Evolutionary conservation across 2,888 invertebrate genomes (phyloP).

Genomic region (Ormyrus labotus): DNA sequence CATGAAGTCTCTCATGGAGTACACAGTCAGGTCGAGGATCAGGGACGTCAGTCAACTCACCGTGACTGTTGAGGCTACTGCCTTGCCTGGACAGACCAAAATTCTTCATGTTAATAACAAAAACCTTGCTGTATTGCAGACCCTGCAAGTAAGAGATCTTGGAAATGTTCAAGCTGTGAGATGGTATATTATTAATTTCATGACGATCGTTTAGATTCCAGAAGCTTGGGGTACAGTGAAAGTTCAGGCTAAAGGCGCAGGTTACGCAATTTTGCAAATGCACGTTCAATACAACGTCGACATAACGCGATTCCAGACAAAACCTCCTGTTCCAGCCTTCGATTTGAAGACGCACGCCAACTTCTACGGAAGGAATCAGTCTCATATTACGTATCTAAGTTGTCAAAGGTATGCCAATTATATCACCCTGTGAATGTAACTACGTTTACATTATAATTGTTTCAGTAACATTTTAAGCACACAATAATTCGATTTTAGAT

Average conservation of each 20-base stretch:
- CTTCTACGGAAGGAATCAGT: constrained; percentile 94
- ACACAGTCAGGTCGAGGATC: constrained; percentile 89
- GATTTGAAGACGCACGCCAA: constrained; percentile 84
- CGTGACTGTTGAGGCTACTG: constrained; percentile 90
- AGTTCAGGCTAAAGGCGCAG: constrained; percentile 93
- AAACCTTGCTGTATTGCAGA: constrained; percentile 88
- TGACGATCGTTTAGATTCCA: constrained; percentile 81
- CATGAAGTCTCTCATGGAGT: constrained; percentile 92
- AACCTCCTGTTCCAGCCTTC: constrained; percentile 89
- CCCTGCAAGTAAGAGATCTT: constrained; percentile 79
- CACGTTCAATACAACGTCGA: constrained; percentile 95
- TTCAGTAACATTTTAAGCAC: neutral
- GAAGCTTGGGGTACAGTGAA: constrained; percentile 96
- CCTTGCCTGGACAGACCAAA: constrained; percentile 83
- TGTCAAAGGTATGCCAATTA: constrained; percentile 85
- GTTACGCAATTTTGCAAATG: constrained; percentile 96
- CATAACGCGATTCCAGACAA: constrained; percentile 87
- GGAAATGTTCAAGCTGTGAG: neutral
- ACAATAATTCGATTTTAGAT: constrained; percentile 77
- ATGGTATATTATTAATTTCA: no score
- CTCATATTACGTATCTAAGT: constrained; percentile 90
- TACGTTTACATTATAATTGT: neutral
- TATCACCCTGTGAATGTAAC: neutral
- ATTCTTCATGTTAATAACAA: constrained; percentile 84
- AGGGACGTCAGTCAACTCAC: constrained; percentile 89